Evolutionary conservation across 2,113 vertebrate genomes (phyloP).

Genomic region (Sapajus apella): DNA sequence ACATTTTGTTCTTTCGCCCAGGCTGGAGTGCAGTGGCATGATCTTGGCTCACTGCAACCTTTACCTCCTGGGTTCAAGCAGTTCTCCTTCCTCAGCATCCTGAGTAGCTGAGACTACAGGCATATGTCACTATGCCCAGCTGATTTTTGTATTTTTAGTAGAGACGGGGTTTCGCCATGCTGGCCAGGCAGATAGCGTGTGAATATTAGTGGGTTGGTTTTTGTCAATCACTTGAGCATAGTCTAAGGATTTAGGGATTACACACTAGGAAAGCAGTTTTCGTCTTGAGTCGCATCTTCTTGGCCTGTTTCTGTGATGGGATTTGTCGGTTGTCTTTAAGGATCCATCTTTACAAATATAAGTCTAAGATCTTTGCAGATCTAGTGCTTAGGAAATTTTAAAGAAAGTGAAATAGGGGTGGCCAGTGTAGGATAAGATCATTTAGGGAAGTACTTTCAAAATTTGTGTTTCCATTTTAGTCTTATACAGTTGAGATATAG

Average conservation of each 20-base stretch:
- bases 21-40: too few species aligned
- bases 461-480: slow-evolving; percentile 13
- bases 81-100: too few species aligned
- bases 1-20: too few species aligned
- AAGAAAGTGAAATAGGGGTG: background rate
- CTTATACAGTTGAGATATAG: background rate
- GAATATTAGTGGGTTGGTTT: background rate
- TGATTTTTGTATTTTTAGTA: too few species aligned
- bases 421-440: background rate
- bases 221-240: slow-evolving; percentile 7
- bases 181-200: background rate
- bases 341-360: background rate
- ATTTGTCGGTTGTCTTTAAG: background rate
- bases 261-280: background rate
- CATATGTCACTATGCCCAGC: too few species aligned
- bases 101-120: too few species aligned
- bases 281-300: background rate
- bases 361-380: background rate
- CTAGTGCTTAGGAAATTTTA: background rate
- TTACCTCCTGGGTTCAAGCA: too few species aligned
- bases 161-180: too few species aligned
- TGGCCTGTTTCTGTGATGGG: background rate
- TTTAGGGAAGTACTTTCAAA: slow-evolving; percentile 17
- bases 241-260: background rate
- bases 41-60: too few species aligned